These are phyloP conservation scores for Ailuropoda melanoleuca DNA, from an alignment of 2,113 vertebrate species.

Conservation along the genomic window DNA sequence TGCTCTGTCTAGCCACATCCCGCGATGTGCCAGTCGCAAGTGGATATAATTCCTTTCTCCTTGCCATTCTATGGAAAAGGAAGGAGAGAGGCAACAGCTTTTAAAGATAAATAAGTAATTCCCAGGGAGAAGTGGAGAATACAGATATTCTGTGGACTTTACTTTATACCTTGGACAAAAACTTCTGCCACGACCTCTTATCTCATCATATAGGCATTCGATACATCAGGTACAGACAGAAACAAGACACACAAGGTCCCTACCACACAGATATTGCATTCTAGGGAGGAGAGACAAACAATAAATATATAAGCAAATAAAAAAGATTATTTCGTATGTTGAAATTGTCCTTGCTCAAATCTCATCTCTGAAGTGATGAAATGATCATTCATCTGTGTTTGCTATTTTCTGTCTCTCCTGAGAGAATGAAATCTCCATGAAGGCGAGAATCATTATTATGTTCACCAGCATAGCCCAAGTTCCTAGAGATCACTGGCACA, in stretches of 20 bases:
- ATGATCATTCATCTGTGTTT: background rate
- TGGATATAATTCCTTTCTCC: background rate
- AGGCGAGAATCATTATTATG: background rate
- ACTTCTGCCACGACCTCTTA: background rate
- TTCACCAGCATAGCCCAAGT: background rate
- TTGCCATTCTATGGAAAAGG: background rate
- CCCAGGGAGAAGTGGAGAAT: rapidly evolving
- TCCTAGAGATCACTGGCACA: background rate
- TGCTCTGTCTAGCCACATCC: background rate
- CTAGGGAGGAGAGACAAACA: background rate
- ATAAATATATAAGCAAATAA: background rate
- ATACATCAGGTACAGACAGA: background rate
- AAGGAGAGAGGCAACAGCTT: background rate
- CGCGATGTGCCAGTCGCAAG: background rate
- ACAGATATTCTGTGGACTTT: background rate
- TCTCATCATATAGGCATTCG: background rate
- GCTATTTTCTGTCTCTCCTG: background rate
- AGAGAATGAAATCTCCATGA: background rate
- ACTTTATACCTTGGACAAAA: background rate
- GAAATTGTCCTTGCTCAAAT: background rate
- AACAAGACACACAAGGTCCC: background rate
- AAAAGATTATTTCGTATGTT: background rate
- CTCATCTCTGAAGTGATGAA: background rate
- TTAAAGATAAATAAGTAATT: background rate
- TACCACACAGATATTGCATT: background rate